Percentiles rank a stretch among this genome's conserved stretches.
phyloP scores from a whole-genome alignment of 1,140 invertebrate species.

The Cyphomyrmex costatus region DNA sequence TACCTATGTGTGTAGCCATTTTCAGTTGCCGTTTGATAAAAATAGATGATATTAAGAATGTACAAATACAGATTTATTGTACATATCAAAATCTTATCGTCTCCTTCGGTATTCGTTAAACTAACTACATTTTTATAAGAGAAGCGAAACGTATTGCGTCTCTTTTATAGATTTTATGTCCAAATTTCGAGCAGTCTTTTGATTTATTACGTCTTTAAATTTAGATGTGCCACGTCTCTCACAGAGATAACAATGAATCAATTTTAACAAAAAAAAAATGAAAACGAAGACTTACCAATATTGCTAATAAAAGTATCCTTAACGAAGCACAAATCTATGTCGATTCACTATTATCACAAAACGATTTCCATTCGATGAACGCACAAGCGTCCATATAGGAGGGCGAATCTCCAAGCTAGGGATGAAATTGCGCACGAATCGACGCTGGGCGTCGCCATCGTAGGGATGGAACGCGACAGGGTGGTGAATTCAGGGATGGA shows the following conservation, averaged over 20 bases:
- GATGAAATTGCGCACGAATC: constrained; percentile 62
- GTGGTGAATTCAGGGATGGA: constrained; percentile 66
- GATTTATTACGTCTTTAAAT: not conserved
- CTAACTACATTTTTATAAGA: not conserved
- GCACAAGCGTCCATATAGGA: constrained; percentile 54
- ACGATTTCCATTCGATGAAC: constrained; percentile 9
- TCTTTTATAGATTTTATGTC: not conserved
- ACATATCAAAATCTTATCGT: not conserved
- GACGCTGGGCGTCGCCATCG: constrained; percentile 85
- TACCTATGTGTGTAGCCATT: not conserved
- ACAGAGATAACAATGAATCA: not conserved
- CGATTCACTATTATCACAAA: constrained; percentile 45
- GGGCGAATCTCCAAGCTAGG: constrained; percentile 47
- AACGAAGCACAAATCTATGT: not conserved
- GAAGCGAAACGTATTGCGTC: not conserved
- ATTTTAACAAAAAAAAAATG: not conserved
- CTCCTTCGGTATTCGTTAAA: not conserved
- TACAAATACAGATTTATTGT: not conserved
- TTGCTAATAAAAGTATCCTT: not conserved
- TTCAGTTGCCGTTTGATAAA: constrained; percentile 1
- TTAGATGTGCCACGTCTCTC: not conserved
- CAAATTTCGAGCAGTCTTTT: not conserved
- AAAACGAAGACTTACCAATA: constrained; percentile 31
- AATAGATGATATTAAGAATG: constrained; percentile 30
- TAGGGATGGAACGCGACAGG: constrained; percentile 78